Evolutionary conservation across 2,113 vertebrate species (phyloP).

Genomic region (Felis chaus): DNA sequence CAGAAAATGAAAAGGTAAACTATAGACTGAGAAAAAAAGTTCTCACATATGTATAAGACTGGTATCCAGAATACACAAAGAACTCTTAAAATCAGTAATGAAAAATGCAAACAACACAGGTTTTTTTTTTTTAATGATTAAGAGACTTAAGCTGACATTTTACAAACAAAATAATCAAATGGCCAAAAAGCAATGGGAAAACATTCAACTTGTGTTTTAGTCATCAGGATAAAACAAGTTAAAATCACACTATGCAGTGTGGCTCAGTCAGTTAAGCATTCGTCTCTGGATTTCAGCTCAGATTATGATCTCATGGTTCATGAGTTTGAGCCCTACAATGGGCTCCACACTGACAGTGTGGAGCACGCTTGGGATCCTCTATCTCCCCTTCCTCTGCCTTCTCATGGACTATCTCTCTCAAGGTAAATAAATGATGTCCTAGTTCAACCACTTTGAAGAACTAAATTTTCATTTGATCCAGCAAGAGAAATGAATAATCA

Average conservation of each 20-base stretch:
- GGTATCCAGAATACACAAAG: not conserved
- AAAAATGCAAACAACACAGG: not conserved
- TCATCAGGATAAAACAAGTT: not conserved
- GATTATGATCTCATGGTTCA: no score
- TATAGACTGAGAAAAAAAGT: not conserved
- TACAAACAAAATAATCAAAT: conserved; percentile 13
- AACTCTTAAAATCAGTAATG: not conserved
- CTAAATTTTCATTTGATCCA: not conserved
- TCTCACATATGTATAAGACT: not conserved
- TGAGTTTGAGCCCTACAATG: no score
- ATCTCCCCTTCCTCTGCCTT: no score
- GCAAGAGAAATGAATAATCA: not conserved
- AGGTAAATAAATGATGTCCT: not conserved
- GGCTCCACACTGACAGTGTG: no score
- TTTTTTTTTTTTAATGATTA: not conserved
- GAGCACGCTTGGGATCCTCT: no score
- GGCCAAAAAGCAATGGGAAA: not conserved
- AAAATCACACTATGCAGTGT: not conserved
- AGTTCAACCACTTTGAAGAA: not conserved
- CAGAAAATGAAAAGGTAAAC: not conserved
- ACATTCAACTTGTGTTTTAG: not conserved
- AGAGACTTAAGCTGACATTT: not conserved
- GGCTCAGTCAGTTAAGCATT: no score
- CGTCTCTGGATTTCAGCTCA: no score
- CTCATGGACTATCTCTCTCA: no score